Evolutionary conservation across 2,888 invertebrate species (phyloP), one percentile per base, ranked within the genome.

Genomic region (Endotricha flammealis): DNA sequence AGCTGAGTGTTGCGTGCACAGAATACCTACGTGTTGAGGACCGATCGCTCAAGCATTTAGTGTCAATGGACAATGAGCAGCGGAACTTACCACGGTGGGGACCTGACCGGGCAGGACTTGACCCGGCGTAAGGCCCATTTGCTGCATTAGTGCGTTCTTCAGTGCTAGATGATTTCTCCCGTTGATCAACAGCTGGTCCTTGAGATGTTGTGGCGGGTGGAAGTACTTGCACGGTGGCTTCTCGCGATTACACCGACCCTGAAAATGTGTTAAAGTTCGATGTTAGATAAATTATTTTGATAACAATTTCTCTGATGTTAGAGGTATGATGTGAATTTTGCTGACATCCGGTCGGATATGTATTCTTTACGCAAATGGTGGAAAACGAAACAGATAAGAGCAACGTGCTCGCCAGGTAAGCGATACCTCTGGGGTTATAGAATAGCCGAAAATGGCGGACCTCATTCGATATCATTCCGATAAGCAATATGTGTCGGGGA

Each of bases 181-280:
- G 90, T 99, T 99, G 90, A 99, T 98, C 86, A 99, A 91, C 80
- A 99, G 91, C 91, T 99, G 99, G 89, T 99, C 99, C 90, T 99
- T 98, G 71, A 99, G 91, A 88, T 99, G 99, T 88, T 99, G 99
- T 60, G 99, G 99, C 62, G 99, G 99, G 89, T 99, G 99, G 89
- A 99, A 98, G 90, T 99, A 99, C 91, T 99, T 99, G 95, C 99
- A 99, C 69, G 99, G 99, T 54, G 99, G 99, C 85, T 99, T 99
- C 89, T 99, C 99, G 71, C 99, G 93, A 87, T 99, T 99, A 92
- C 99, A 99, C 89, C 99, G 97, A 78, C 99, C 99, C 99, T 99
- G 91, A 44, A 86, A 85, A 49, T 34, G 28, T 9, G 46, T n/a
- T 46, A 48, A 40, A 32, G 31, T 27, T 39, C 33, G 24, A 25